Conservation (phyloP, 2,888 invertebrate species). For the Lacanobia oleracea region DNA sequence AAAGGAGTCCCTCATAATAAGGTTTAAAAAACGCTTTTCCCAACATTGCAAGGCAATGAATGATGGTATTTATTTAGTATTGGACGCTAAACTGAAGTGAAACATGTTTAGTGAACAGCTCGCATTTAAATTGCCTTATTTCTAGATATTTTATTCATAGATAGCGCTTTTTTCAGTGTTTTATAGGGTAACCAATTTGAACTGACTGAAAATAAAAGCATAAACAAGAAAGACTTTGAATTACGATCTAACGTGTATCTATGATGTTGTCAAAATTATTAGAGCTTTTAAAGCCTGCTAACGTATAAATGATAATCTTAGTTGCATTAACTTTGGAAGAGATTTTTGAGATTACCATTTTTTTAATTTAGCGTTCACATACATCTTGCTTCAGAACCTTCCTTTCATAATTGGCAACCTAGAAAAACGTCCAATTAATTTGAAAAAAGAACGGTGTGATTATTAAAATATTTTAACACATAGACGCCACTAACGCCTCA, state of each 20-base stretch:
- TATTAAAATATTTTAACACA: constrained; percentile 36
- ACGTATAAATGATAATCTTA: too few relatives aligned
- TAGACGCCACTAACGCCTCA: constrained; percentile 19
- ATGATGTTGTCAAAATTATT: too few relatives aligned
- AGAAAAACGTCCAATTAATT: constrained; percentile 21
- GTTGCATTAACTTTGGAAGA: too few relatives aligned
- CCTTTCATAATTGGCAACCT: background rate
- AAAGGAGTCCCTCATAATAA: constrained; percentile 28
- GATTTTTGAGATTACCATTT: too few relatives aligned
- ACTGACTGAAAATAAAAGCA: background rate
- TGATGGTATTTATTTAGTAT: constrained; percentile 38
- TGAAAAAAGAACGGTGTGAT: constrained; percentile 1
- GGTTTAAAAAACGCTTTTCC: constrained; percentile 19
- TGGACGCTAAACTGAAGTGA: constrained; percentile 41
- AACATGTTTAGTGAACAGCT: constrained; percentile 29
- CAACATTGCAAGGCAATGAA: constrained; percentile 40
- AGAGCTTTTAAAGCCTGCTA: too few relatives aligned
- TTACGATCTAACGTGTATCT: too few relatives aligned
- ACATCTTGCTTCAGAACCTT: background rate
- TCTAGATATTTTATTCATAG: constrained; percentile 27
- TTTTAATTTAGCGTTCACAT: background rate
- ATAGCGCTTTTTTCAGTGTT: background rate
- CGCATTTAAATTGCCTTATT: constrained; percentile 53
- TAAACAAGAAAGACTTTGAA: too few relatives aligned
- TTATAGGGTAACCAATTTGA: too few relatives aligned